phyloP scores from a whole-genome alignment of 2,888 invertebrate species.

The Drosophila demipolita region DNA sequence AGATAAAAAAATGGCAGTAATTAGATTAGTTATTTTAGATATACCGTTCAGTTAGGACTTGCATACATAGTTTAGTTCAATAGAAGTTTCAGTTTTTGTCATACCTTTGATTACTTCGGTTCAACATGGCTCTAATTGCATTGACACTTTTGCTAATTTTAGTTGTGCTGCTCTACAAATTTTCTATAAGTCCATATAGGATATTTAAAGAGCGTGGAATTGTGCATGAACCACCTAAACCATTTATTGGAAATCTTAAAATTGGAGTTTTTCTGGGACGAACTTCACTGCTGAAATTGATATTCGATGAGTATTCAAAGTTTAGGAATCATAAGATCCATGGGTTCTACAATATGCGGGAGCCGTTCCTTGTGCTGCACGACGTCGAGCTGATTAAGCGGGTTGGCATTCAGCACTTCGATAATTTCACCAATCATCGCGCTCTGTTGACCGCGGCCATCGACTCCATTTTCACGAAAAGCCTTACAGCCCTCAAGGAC shows the following conservation, averaged over 20 bases:
- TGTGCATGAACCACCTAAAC: conserved; percentile 37
- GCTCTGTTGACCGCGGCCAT: conserved; percentile 52
- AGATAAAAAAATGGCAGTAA: neutral
- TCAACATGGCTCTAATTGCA: conserved; percentile 48
- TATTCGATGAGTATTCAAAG: conserved; percentile 37
- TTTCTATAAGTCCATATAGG: conserved; percentile 37
- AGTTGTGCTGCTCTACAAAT: conserved; percentile 50
- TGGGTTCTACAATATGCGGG: conserved; percentile 85
- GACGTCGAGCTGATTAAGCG: conserved; percentile 86
- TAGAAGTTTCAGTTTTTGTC: conserved; percentile 21
- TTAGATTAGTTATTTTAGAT: neutral
- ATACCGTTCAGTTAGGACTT: neutral
- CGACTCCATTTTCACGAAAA: conserved; percentile 86
- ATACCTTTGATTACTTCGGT: neutral
- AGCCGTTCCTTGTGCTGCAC: conserved; percentile 84
- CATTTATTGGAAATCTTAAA: conserved; percentile 56
- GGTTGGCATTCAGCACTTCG: conserved; percentile 87
- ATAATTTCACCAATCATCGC: conserved; percentile 86
- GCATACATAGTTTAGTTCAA: neutral
- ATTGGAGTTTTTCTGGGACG: conserved; percentile 34
- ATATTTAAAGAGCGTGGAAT: conserved; percentile 57
- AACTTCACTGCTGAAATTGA: conserved; percentile 35
- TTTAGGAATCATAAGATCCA: conserved; percentile 81
- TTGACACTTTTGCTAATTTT: conserved; percentile 26
- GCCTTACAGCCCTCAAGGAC: conserved; percentile 85